Percentiles rank a stretch among this genome's conserved stretches.
Evolutionary conservation across 2,888 invertebrate genomes (phyloP).

Genomic region (Cenopis cana): DNA sequence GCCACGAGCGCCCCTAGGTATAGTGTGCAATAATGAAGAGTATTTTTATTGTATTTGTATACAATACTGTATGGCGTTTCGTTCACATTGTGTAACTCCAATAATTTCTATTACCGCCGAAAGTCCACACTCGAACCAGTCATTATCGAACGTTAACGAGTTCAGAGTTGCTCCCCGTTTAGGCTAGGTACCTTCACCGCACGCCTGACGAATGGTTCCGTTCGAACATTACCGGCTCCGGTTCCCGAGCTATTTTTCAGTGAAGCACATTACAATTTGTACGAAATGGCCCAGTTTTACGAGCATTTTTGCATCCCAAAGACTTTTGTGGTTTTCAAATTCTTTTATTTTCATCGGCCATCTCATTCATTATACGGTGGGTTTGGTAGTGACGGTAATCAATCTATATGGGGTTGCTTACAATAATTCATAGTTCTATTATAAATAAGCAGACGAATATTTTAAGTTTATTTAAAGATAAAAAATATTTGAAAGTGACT

Average conservation of each 20-base stretch:
- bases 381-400: too few relatives aligned
- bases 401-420: too few relatives aligned
- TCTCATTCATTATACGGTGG: too few relatives aligned
- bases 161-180: conserved; percentile 2
- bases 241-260: conserved; percentile 70
- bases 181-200: conserved; percentile 47
- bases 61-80: background rate
- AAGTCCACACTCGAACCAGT: background rate
- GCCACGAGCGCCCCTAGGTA: too few relatives aligned
- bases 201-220: conserved; percentile 66
- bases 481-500: too few relatives aligned
- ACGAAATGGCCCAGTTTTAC: background rate
- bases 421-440: too few relatives aligned
- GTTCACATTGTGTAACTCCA: background rate
- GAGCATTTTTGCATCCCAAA: conserved; percentile 38
- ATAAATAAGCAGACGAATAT: too few relatives aligned
- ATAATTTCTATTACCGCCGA: background rate
- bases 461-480: too few relatives aligned
- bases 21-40: too few relatives aligned
- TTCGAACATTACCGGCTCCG: conserved; percentile 71
- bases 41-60: too few relatives aligned
- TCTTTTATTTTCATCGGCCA: conserved; percentile 34
- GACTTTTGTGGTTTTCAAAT: conserved; percentile 37
- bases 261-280: conserved; percentile 61
- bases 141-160: conserved; percentile 11